Conservation (phyloP, 1,140 invertebrate genomes). For the Leucophenga varia region DNA sequence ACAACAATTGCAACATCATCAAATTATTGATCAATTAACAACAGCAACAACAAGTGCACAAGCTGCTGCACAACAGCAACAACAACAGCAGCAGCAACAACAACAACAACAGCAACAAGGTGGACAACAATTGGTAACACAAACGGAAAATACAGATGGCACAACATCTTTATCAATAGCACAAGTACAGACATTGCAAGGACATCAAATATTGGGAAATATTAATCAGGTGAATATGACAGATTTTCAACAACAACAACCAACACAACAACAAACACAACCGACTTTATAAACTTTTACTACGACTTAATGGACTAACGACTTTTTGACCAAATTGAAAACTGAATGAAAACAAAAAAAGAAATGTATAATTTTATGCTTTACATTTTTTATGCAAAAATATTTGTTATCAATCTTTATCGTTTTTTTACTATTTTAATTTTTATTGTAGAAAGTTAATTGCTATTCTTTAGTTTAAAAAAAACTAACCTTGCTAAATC, state of each 20-base stretch:
- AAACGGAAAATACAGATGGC: conserved; percentile 50
- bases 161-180: conserved; percentile 50
- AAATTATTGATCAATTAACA: conserved; percentile 39
- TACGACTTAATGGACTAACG: conserved; percentile 18
- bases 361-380: no score
- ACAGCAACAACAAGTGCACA: conserved; percentile 43
- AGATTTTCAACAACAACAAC: conserved; percentile 50
- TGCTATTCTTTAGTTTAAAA: no score
- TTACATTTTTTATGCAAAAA: no score
- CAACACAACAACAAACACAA: conserved; percentile 33
- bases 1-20: conserved; percentile 44
- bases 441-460: no score
- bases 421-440: no score
- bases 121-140: conserved; percentile 45
- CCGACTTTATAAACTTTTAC: conserved; percentile 37
- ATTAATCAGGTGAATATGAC: conserved; percentile 57
- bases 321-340: conserved; percentile 11
- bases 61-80: conserved; percentile 27
- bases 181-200: conserved; percentile 54
- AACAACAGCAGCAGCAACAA: conserved; percentile 23
- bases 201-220: conserved; percentile 54
- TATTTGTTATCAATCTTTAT: no score
- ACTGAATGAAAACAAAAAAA: not conserved
- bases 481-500: no score
- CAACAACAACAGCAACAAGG: conserved; percentile 22